phyloP scores from a whole-genome alignment of 2,888 invertebrate species.

The Nasonovia ribisnigri region DNA sequence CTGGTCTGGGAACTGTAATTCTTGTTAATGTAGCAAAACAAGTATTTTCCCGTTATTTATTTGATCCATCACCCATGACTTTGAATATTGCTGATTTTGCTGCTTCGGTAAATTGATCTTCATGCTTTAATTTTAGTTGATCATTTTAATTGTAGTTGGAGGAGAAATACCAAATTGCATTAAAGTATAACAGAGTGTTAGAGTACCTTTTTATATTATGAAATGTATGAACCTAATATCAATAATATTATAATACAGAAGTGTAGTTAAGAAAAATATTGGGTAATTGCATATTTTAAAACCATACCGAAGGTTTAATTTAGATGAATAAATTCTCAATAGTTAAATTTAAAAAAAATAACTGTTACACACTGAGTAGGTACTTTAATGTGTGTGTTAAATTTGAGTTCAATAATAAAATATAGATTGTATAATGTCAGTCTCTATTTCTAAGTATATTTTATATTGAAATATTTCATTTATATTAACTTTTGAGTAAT shows the following conservation, averaged over 20 bases:
- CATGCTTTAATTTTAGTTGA: neutral
- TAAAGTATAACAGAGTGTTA: neutral
- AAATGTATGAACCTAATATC: neutral
- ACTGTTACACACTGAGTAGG: no score
- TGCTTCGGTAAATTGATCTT: conserved; percentile 45
- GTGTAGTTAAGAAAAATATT: neutral
- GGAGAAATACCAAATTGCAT: neutral
- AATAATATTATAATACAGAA: neutral
- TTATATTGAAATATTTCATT: no score
- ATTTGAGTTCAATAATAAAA: neutral
- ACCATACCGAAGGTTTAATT: neutral
- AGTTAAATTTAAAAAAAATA: neutral
- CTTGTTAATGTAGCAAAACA: conserved; percentile 54
- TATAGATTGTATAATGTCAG: neutral
- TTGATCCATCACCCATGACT: conserved; percentile 55
- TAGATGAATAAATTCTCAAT: neutral
- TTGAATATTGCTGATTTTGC: conserved; percentile 49
- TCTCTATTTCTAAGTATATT: neutral
- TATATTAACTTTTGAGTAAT: no score
- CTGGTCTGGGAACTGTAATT: conserved; percentile 58
- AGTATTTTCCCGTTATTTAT: conserved; percentile 43
- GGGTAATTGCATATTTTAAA: no score
- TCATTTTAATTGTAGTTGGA: neutral
- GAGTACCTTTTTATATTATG: neutral
- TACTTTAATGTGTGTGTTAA: neutral